phyloP scores from a whole-genome alignment of 2,113 vertebrate species.

The Menidia beryllina region DNA sequence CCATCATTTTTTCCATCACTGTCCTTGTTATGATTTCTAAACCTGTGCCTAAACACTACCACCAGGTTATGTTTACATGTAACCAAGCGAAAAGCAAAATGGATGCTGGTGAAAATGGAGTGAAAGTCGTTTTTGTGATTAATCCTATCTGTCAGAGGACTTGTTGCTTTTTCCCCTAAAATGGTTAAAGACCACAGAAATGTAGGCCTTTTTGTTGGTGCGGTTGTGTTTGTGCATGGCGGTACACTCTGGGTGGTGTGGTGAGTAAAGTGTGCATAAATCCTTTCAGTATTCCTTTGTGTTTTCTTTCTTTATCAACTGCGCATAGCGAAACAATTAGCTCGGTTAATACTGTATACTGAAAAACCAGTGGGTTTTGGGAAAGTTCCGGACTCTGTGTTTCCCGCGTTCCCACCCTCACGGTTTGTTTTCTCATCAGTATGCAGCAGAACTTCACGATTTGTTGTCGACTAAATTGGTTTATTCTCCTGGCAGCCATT shows the following conservation, averaged over 20 bases:
- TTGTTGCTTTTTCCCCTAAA: no score
- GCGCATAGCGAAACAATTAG: not conserved
- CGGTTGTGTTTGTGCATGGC: no score
- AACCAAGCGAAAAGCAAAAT: no score
- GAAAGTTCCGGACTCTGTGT: constrained; percentile 29
- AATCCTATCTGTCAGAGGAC: no score
- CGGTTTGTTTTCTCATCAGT: constrained; percentile 2
- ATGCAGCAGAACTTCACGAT: not conserved
- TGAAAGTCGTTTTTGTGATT: no score
- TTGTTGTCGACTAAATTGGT: constrained; percentile 35
- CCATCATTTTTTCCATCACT: no score
- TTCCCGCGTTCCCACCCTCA: not conserved
- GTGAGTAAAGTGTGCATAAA: not conserved
- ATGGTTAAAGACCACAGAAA: no score
- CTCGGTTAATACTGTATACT: not conserved
- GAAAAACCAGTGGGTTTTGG: constrained; percentile 16
- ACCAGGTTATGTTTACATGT: no score
- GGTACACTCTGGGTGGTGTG: not conserved
- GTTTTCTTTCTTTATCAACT: not conserved
- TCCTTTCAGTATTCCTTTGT: not conserved
- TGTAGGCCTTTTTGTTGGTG: no score
- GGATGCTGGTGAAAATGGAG: no score
- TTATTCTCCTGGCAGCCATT: constrained; percentile 8
- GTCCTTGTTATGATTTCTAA: no score
- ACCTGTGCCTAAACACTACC: no score